Evolutionary conservation across 92 coral and sea anemone genomes (phyloP), one percentile per base, ranked within the genome.

Genomic region (Virgularia gustaviana): DNA sequence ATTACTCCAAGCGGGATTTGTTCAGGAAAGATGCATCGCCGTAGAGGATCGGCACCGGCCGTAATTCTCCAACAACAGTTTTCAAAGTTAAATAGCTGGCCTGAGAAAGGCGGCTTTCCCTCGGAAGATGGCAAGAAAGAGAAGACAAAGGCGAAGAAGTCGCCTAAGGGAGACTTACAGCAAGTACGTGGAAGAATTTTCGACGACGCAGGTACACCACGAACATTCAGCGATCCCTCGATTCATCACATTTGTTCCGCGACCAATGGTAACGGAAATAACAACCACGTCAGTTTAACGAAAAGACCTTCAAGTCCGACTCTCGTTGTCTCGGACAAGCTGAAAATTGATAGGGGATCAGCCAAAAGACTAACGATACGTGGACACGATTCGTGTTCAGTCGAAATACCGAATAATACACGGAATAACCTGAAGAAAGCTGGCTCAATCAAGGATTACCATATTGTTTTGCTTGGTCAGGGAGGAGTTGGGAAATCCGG

Each of bases 401-500:
- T 47, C 39, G 76, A 79, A 75, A 56, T 72, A 19, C 42, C 90
- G 30, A 42, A 73, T 16, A 85, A 71, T 25, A 37, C 84, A 23
- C 54, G 78, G 16, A 80, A 64, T 45, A 24, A 73, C 52, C 45
- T 68, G 28, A 82, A 79, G 61, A 73, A 81, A 30, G 60, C 78
- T 49, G 77, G 83, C 43, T 85, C 90, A 12, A 66, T 79, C 10
- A 76, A 88, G 54, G 96, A 89, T 71, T 89, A 83, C 42, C 79
- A 86, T 51, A 72, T 89, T 11, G 96, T 86, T 33, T 77, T 89
- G 55, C 88, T 89, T 0, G 96, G 96, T 13, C 96, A 89, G 65
- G 88, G 90, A 29, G 96, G 88, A 10, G 96, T 89, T 76, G 96
- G 96, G 20, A 89, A 89, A 70, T 89, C 96, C 32, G 96, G 96